Evolutionary conservation across 2,797 vertebrate species (phyloP), one percentile per base, ranked within the genome.

Genomic region (Malurus leucopterus): DNA sequence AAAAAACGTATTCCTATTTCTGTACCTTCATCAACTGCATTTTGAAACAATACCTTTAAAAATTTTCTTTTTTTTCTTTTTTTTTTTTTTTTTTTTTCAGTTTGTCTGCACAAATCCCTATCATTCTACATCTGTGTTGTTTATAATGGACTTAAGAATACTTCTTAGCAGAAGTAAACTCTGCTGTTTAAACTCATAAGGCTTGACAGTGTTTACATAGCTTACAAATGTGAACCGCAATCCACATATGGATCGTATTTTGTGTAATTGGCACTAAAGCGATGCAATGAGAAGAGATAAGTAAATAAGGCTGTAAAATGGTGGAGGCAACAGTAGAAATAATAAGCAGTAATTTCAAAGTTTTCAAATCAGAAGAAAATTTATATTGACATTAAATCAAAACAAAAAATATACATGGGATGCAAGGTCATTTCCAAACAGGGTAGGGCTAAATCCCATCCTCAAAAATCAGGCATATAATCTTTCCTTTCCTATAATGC

Each of bases 171-270:
- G 83, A 93, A 90, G 65, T 87, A 91, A 95, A 91, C 91, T 88
- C 90, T 78, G 51, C 82, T 83, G 79, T 65, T 95, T 95, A 92
- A 93, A 86, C 65, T 95, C 75, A 89, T 90, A 85, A 83, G 72
- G 43, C 84, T 93, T 95, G 95, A 95, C 91, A 94, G 76, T 93
- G 82, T 95, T 95, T 95, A 95, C 89, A 94, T 89, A 96, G 75
- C 91, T 92, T 94, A 86, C 85, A 95, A 92, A 95, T 84, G 89
- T 55, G 79, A 90, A 88, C 80, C 86, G 55, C 51, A 76, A 92
- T 91, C 62, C 91, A 88, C 92, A 94, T 94, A 91, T 92, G 93
- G 84, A 92, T 90, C 71, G 36, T 88, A 92, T 95, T 94, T 88
- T 86, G 54, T 49, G 81, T 86, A 95, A 95, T 83, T 91, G 86